Percentiles rank a stretch among this genome's conserved stretches.
Conservation (phyloP, 1,140 invertebrate species). For the Dermatophagoides farinae region DNA sequence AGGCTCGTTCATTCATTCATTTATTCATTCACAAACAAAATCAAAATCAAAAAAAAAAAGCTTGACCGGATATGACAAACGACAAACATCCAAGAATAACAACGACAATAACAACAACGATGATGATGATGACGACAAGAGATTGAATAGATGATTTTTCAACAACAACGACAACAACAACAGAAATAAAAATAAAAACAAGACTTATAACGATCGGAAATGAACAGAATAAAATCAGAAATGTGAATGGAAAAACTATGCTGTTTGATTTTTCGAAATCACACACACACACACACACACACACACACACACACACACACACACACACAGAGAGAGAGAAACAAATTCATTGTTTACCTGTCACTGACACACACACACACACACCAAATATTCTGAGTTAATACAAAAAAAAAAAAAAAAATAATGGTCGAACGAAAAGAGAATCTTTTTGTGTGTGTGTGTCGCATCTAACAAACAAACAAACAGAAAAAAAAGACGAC, state of each 20-base stretch:
- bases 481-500: background rate
- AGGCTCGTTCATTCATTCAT: too few species aligned
- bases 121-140: too few species aligned
- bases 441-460: too few species aligned
- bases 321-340: too few species aligned
- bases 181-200: too few species aligned
- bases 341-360: constrained; percentile 3
- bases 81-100: constrained; percentile 9
- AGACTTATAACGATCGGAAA: background rate
- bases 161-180: too few species aligned
- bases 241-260: background rate
- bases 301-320: background rate
- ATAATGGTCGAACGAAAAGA: too few species aligned
- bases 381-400: too few species aligned
- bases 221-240: background rate
- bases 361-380: background rate
- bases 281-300: background rate
- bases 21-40: too few species aligned
- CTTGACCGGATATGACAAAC: constrained; percentile 9
- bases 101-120: too few species aligned
- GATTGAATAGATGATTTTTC: background rate
- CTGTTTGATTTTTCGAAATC: background rate
- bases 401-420: too few species aligned
- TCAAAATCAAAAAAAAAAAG: background rate
- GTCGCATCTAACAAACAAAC: background rate